phyloP scores from a whole-genome alignment of 2,113 vertebrate species.

The Tursiops truncatus region DNA sequence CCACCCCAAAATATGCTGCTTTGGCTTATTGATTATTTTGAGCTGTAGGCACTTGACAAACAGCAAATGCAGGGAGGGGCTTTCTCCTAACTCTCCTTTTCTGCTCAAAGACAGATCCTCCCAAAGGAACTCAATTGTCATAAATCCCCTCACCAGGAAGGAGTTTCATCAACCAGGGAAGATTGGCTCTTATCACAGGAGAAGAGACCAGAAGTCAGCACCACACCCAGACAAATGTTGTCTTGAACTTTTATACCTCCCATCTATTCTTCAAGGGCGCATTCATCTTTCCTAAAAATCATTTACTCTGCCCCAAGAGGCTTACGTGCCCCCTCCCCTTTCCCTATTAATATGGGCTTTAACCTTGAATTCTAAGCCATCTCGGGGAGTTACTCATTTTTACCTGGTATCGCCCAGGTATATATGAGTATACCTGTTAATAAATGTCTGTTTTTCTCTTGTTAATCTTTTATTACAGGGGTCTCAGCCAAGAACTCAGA shows the following conservation, averaged over 20 bases:
- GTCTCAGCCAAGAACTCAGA: not conserved
- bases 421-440: not conserved
- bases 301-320: not conserved
- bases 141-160: not conserved
- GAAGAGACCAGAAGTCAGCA: not conserved
- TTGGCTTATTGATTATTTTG: not conserved
- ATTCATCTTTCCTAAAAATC: not conserved
- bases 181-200: not conserved
- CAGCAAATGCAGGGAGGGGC: not conserved
- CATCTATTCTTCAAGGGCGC: not conserved
- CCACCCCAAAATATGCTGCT: not conserved
- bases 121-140: not conserved
- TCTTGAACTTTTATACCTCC: not conserved
- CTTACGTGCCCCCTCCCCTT: not conserved
- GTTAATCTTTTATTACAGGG: not conserved
- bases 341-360: not conserved
- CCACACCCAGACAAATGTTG: not conserved
- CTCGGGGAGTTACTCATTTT: not conserved
- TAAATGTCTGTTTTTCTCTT: not conserved
- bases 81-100: not conserved
- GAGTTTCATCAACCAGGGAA: not conserved
- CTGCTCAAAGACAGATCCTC: not conserved
- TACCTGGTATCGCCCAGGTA: not conserved
- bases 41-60: not conserved
- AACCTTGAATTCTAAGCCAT: not conserved